These are phyloP conservation scores for Pelosia muscerda DNA, from an alignment of 2,888 invertebrate genomes.

Conservation along the genomic window DNA sequence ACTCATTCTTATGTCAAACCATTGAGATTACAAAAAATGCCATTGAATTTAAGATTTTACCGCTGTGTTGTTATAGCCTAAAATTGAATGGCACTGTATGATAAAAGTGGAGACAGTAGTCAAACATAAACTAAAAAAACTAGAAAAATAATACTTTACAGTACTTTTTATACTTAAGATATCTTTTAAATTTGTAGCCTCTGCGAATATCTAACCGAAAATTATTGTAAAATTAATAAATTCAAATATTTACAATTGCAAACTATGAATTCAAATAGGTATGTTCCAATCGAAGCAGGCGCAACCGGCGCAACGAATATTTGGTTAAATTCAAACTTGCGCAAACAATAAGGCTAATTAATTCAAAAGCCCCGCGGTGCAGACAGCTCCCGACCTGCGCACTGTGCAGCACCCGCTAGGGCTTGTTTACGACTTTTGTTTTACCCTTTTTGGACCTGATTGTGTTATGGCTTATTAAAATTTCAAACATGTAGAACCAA, in stretches of 20 bases:
- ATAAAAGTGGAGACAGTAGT: no score
- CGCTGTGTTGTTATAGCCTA: no score
- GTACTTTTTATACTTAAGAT: no score
- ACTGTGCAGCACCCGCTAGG: background rate
- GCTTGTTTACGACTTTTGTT: background rate
- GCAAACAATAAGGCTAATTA: background rate
- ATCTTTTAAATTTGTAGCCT: no score
- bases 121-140: no score
- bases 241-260: background rate
- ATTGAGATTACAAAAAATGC: no score
- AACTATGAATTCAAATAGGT: background rate
- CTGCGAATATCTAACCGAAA: no score
- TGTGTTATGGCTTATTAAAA: background rate
- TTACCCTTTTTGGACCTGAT: background rate
- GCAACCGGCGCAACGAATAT: background rate
- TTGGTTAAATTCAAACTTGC: background rate
- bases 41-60: no score
- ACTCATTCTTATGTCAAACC: no score
- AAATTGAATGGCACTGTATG: no score
- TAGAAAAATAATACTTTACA: no score
- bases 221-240: background rate
- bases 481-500: background rate
- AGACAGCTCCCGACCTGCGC: background rate
- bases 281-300: background rate
- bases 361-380: background rate